These are phyloP conservation scores for Gymnogyps californianus DNA, from an alignment of 2,113 vertebrate species.

Conservation along the genomic window DNA sequence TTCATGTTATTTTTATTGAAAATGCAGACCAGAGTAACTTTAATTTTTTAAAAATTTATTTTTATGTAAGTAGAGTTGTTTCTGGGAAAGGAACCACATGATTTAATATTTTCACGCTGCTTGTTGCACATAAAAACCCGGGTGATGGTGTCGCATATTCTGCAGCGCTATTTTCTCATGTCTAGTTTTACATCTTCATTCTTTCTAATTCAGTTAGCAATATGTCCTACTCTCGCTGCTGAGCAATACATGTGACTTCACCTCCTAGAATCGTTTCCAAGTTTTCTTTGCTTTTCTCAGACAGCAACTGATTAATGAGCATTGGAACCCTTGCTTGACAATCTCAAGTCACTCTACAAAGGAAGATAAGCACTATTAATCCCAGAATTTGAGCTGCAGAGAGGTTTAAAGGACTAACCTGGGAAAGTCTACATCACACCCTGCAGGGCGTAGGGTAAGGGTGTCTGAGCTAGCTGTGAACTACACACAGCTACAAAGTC, in stretches of 20 bases:
- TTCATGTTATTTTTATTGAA: slow-evolving; percentile 42
- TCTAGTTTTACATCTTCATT: slow-evolving; percentile 3
- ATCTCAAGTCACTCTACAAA: background rate
- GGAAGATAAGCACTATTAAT: background rate
- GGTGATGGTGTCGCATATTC: background rate
- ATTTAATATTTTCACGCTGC: background rate
- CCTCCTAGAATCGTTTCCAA: background rate
- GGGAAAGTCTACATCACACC: background rate
- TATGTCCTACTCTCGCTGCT: background rate
- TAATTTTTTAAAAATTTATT: background rate
- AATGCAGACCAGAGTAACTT: background rate
- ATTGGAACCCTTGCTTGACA: background rate
- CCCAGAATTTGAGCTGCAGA: background rate
- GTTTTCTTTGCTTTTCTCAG: background rate
- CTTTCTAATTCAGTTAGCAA: slow-evolving; percentile 9
- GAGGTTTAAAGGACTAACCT: background rate
- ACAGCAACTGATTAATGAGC: background rate
- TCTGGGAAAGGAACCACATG: background rate
- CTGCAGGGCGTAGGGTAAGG: background rate
- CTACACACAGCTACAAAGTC: background rate
- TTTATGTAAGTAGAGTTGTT: background rate
- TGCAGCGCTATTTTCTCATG: background rate
- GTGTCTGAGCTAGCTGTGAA: background rate
- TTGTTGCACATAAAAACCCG: background rate
- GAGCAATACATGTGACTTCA: background rate